Conservation (phyloP, 92 coral and sea anemone species). For the Paragorgia papillata region DNA sequence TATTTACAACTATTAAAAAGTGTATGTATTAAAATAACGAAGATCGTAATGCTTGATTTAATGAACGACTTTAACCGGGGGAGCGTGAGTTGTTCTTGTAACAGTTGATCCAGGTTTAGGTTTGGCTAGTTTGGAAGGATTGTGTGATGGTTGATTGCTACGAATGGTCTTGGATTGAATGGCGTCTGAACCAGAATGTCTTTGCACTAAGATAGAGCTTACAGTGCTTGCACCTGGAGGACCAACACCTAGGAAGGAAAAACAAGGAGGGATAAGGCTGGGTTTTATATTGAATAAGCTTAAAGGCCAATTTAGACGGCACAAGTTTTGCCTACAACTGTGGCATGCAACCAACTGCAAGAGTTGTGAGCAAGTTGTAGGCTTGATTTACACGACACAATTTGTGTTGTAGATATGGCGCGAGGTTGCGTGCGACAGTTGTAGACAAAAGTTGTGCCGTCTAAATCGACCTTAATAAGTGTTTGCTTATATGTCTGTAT, state of each 20-base stretch:
- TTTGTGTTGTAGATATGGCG: too few species aligned
- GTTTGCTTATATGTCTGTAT: too few species aligned
- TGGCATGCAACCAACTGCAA: too few species aligned
- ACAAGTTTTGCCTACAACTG: too few species aligned
- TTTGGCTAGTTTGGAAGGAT: conserved; percentile 56
- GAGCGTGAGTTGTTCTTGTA: conserved; percentile 80
- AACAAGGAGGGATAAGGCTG: neutral
- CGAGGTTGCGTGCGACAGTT: too few species aligned
- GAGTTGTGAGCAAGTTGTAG: too few species aligned
- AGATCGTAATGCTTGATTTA: conserved; percentile 20
- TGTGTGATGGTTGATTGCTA: conserved; percentile 56
- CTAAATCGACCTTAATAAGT: too few species aligned
- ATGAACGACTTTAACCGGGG: conserved; percentile 96
- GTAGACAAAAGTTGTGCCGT: too few species aligned
- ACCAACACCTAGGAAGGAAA: conserved; percentile 66
- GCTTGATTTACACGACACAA: too few species aligned
- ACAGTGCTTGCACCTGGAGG: conserved; percentile 86
- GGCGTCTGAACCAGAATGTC: conserved; percentile 72
- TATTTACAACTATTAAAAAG: too few species aligned
- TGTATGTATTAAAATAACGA: too few species aligned
- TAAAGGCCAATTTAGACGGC: too few species aligned
- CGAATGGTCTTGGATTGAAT: conserved; percentile 62
- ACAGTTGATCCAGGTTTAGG: conserved; percentile 68
- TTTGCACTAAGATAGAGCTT: conserved; percentile 86
- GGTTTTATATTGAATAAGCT: neutral